Conservation (phyloP, 2,113 vertebrate genomes). For the Pelecanoides urinatrix region DNA sequence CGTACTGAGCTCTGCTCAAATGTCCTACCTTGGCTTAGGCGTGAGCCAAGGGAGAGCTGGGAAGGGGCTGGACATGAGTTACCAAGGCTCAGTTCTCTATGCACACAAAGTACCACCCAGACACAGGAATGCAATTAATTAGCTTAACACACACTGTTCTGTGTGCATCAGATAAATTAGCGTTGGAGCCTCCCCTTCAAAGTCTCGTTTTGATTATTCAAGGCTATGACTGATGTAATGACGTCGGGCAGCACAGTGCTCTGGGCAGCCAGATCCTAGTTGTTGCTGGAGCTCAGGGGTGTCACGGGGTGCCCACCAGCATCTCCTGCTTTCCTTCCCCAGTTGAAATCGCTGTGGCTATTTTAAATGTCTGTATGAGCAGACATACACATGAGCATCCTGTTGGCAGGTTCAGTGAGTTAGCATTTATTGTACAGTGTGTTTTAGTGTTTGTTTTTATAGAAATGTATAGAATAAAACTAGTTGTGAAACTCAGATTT, state of each 20-base stretch:
- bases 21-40: background rate
- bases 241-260: accelerated
- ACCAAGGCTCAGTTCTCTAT: background rate
- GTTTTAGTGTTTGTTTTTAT: background rate
- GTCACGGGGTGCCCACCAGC: background rate
- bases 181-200: background rate
- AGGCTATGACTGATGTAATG: background rate
- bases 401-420: background rate
- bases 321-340: background rate
- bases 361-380: background rate
- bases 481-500: background rate
- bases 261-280: background rate
- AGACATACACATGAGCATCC: background rate
- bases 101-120: background rate
- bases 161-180: background rate
- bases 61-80: background rate
- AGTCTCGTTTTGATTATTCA: background rate
- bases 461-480: background rate
- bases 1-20: background rate
- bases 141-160: background rate
- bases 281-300: background rate
- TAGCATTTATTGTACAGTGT: background rate
- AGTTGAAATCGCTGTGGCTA: background rate
- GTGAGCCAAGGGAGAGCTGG: background rate
- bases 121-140: background rate